Evolutionary conservation across 2,797 vertebrate species (phyloP), one percentile per base, ranked within the genome.

Genomic region (Euphonia xanthogaster): DNA sequence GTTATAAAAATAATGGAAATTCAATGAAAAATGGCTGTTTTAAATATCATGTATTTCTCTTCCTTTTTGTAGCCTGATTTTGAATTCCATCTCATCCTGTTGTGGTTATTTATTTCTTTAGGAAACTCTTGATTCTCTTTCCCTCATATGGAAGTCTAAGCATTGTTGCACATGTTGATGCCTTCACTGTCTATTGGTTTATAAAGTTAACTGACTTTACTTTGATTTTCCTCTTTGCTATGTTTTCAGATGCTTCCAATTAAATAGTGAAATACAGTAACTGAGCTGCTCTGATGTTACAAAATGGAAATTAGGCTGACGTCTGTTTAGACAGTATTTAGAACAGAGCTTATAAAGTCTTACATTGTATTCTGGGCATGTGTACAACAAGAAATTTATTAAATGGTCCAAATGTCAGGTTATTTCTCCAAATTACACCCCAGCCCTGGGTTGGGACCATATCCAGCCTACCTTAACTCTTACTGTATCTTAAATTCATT

Each of bases 1-100:
- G 33, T 35, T n/a, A 44, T 24, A 24, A 53, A 50, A 76, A 50
- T 42, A 33, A 31, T 65, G 19, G 12, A 35, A 62, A 11, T 40
- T 12, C 2, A 2, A 5, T 55, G 28, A 39, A n/a, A 92, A 48
- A 42, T 7, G 1, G 2, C 7, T 58, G 1, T 44, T 70, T 17
- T 44, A 33, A 63, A n/a, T 55, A 45, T 28, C 6, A 60, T 22
- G 4, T 78, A 10, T 15, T 86, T 86, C 4, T 65, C 5, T 63
- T 91, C 16, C 23, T 57, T 66, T 88, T 39, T 47, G 30, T 53
- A 68, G n/a, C 57, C 47, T 47, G 47, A 48, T 54, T 87, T 75
- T 75, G 19, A 75, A 33, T 94, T 89, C 1, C 1, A 12, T 87
- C 31, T 81, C 4, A 3, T 61, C 13, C 16, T 68, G 1, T 25